Evolutionary conservation across 2,888 invertebrate genomes (phyloP).

Genomic region (Poecilus cupreus): DNA sequence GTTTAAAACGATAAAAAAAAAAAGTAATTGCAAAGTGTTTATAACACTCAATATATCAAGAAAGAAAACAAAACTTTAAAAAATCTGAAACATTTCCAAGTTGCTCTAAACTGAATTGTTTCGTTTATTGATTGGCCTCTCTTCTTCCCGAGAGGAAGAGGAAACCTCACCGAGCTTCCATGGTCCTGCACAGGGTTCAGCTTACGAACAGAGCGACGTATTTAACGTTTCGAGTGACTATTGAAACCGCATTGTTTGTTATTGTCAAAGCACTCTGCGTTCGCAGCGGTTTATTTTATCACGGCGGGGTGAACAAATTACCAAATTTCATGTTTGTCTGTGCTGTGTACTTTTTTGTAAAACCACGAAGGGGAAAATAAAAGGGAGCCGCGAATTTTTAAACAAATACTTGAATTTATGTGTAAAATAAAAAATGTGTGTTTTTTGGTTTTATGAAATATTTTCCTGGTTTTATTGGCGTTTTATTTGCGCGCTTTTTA

Average conservation of each 20-base stretch:
- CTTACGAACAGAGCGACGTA: constrained; percentile 6
- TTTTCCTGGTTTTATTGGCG: constrained; percentile 18
- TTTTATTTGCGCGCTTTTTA: not conserved
- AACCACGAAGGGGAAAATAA: not conserved
- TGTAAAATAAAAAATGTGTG: constrained; percentile 13
- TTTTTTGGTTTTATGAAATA: not conserved
- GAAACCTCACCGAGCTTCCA: not conserved
- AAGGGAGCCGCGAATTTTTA: constrained; percentile 28
- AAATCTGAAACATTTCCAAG: not conserved
- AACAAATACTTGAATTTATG: constrained; percentile 41
- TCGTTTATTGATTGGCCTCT: constrained; percentile 20
- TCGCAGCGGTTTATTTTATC: constrained; percentile 40
- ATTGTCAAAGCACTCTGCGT: constrained; percentile 50
- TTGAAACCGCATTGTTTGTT: constrained; percentile 58
- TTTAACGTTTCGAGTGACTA: constrained; percentile 49
- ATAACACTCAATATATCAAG: too few relatives aligned
- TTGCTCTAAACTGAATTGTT: constrained; percentile 4
- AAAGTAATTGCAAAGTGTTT: too few relatives aligned
- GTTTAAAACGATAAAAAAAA: too few relatives aligned
- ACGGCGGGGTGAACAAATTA: constrained; percentile 37
- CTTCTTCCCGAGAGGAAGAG: not conserved
- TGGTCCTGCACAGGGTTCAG: not conserved
- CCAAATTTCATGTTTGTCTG: constrained; percentile 33
- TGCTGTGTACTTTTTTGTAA: constrained; percentile 35
- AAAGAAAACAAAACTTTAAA: not conserved